A percentile compares a stretch with the other conserved stretches of the same genome.
Conservation (phyloP, 2,113 vertebrate species). For the Petrocephalus microphthalmus region DNA sequence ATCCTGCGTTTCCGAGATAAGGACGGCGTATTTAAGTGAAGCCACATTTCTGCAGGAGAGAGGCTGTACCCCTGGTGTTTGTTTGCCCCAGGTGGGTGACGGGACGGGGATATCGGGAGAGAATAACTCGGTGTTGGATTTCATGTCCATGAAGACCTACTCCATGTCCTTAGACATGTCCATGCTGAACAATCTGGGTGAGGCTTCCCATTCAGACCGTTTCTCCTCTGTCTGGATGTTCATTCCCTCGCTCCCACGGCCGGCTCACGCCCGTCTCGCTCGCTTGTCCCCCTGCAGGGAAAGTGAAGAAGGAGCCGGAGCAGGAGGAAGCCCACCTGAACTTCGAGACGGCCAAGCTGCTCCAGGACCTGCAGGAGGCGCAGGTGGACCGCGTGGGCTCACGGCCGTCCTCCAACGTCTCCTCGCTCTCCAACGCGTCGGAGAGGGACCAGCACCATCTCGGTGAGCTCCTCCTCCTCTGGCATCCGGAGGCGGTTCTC, state of each 20-base stretch:
- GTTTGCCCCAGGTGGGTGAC: conserved; percentile 65
- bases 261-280: not conserved
- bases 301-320: conserved; percentile 88
- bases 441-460: conserved; percentile 90
- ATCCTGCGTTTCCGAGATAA: not conserved
- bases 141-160: conserved; percentile 82
- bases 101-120: conserved; percentile 62
- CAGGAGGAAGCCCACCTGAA: conserved; percentile 79
- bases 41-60: not conserved
- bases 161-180: conserved; percentile 87
- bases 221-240: not conserved
- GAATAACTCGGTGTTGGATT: conserved; percentile 76
- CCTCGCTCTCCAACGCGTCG: conserved; percentile 87
- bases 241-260: not conserved
- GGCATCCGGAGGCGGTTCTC: not conserved
- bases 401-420: conserved; percentile 87
- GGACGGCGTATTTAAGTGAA: not conserved
- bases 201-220: conserved; percentile 18
- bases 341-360: conserved; percentile 81
- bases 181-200: conserved; percentile 83
- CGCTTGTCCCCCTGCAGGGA: conserved; percentile 58
- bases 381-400: conserved; percentile 79
- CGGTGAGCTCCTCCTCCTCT: conserved; percentile 52
- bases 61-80: not conserved
- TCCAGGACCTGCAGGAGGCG: conserved; percentile 90